Evolutionary conservation across 92 coral and sea anemone genomes (phyloP).

Genomic region (Epizoanthus ramosus): DNA sequence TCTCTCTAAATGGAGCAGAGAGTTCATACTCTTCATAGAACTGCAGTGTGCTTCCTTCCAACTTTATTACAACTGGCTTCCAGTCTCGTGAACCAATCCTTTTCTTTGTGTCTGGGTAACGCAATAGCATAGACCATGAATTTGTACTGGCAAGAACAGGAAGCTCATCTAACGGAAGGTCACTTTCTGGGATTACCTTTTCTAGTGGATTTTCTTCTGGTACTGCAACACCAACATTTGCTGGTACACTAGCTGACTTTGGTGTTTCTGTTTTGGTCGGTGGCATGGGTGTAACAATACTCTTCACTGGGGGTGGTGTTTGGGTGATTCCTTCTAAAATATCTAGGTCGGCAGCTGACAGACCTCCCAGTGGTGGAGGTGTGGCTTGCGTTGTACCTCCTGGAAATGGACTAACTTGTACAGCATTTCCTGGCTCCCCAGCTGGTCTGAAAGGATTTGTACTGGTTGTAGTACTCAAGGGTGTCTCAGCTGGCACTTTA

Average conservation of each 20-base stretch:
- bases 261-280: not conserved
- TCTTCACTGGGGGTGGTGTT: not conserved
- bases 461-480: slow-evolving; percentile 53
- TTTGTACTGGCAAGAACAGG: slow-evolving; percentile 53
- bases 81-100: slow-evolving; percentile 88
- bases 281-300: not conserved
- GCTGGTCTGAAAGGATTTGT: slow-evolving; percentile 83
- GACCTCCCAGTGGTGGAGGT: slow-evolving; percentile 14
- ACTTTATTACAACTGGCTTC: slow-evolving; percentile 88
- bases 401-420: slow-evolving; percentile 47
- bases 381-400: slow-evolving; percentile 1
- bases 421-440: slow-evolving; percentile 7
- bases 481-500: slow-evolving; percentile 49
- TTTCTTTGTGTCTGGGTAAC: slow-evolving; percentile 91
- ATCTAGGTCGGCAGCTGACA: slow-evolving; percentile 40
- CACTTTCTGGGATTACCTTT: slow-evolving; percentile 39
- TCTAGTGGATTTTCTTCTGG: slow-evolving; percentile 44
- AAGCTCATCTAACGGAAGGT: slow-evolving; percentile 57
- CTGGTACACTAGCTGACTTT: not conserved
- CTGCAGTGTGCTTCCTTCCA: slow-evolving; percentile 88
- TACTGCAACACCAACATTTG: not conserved
- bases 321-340: slow-evolving; percentile 36
- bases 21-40: slow-evolving; percentile 90
- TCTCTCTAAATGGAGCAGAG: slow-evolving; percentile 95
- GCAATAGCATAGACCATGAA: slow-evolving; percentile 94